Percentiles rank a stretch among this genome's conserved stretches.
Conservation (phyloP, 2,113 vertebrate genomes). For the Ceyx cyanopectus region DNA sequence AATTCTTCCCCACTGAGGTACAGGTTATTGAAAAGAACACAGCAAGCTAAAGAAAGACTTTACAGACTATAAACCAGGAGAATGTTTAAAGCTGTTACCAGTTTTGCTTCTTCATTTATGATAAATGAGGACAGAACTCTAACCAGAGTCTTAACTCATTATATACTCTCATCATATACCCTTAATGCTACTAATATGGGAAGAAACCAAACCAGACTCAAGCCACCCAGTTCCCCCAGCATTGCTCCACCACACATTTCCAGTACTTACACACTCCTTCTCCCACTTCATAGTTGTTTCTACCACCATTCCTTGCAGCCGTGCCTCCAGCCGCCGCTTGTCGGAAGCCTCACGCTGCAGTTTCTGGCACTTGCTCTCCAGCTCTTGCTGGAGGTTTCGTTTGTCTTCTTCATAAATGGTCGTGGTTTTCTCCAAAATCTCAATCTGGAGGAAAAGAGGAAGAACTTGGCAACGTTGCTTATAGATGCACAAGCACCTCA, state of each 20-base stretch:
- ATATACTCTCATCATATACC: no score
- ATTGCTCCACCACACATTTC: no score
- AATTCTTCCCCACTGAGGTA: background rate
- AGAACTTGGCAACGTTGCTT: background rate
- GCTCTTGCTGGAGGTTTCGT: conserved; percentile 86
- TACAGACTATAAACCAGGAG: background rate
- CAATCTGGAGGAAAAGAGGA: conserved; percentile 77
- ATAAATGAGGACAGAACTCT: background rate
- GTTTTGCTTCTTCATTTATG: background rate
- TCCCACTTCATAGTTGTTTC: conserved; percentile 93
- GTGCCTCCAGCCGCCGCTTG: conserved; percentile 87
- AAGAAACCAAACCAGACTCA: background rate
- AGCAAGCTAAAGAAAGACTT: background rate
- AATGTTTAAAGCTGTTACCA: background rate
- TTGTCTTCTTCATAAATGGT: conserved; percentile 95
- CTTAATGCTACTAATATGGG: background rate
- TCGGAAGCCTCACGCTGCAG: conserved; percentile 88
- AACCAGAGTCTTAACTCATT: no score
- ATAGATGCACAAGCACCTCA: fast-evolving
- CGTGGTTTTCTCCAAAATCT: conserved; percentile 93
- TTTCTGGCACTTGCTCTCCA: conserved; percentile 87
- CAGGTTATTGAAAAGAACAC: background rate
- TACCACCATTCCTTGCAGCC: conserved; percentile 88
- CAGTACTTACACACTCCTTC: conserved; percentile 93
- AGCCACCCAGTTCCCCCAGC: background rate